Base-by-base conservation (phyloP, 1,140 invertebrate genomes). In the Papilio machaon region DNA sequence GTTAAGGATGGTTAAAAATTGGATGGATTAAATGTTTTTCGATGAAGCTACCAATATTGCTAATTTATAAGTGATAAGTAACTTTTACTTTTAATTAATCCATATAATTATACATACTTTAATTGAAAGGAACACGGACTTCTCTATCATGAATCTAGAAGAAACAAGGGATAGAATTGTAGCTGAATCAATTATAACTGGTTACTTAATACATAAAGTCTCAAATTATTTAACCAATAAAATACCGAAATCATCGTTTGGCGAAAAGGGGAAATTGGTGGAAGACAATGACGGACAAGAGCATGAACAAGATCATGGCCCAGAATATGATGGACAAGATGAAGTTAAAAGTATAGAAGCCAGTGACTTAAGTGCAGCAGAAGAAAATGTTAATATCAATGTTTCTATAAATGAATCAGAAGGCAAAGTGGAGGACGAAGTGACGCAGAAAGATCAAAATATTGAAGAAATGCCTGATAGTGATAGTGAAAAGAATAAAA, bases 181-280 rank as follows among this genome's bases (percentile, higher is more conserved):
- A 35, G 76, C 80, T 0, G 79, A 82, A 64, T 84, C 89, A 10
- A 74, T 88, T n/a, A 78, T 90, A 47, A 83, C 64, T 23, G 89
- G 87, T 70, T 83, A 88, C 80, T 81, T 90, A 43, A 8, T 82
- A 35, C 88, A 88, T 46, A 73, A 81, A 52, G 15, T 90, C 38
- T 85, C 89, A 47, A 85, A 77, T 47, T 43, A 70, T 46, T 43
- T 90, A 77, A 78, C 60, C 30, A 52, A 85, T 9, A 83, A 87
- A 76, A 80, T 89, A 47, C 35, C 52, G 19, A 43, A 73, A 23
- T 60, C 54, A 54, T 83, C 84, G 19, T 47, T 49, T 60, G 80
- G 52, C 11, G 60, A 74, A 64, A 49, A 73, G 6, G 52, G 78
- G 9, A 47, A 70, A 70, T 70, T 10, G 30, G 30, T 35, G 30